Conservation (phyloP, 2,113 vertebrate genomes). For the Vidua macroura region DNA sequence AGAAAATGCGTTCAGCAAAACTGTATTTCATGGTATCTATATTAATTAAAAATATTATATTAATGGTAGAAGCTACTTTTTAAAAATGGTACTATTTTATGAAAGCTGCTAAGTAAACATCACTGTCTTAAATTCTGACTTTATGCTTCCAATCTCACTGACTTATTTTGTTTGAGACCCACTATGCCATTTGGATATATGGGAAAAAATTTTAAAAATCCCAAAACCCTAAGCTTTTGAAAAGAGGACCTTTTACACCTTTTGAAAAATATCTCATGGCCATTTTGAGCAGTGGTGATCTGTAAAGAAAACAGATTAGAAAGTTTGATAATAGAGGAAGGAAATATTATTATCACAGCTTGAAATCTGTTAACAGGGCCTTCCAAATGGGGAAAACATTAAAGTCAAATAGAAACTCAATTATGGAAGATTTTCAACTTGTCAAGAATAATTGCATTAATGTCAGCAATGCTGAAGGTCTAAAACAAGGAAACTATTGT, state of each 20-base stretch:
- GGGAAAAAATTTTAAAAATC: not conserved
- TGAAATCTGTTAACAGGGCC: constrained; percentile 72
- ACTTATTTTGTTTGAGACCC: not conserved
- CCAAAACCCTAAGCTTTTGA: not conserved
- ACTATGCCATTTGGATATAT: not conserved
- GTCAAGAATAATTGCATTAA: constrained; percentile 77
- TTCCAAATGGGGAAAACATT: constrained; percentile 68
- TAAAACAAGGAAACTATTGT: constrained; percentile 71
- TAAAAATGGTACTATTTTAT: not conserved
- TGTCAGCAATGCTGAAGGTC: constrained; percentile 61
- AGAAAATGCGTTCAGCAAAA: not conserved
- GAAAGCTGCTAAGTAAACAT: not conserved
- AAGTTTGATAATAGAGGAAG: constrained; percentile 72
- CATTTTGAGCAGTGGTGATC: constrained; percentile 46
- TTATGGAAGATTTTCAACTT: constrained; percentile 78
- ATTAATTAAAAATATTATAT: not conserved
- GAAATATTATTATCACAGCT: constrained; percentile 77
- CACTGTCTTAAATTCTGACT: not conserved
- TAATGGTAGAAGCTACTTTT: not conserved
- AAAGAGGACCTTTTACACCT: constrained; percentile 39
- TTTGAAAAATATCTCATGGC: constrained; percentile 56
- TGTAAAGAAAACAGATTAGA: constrained; percentile 73
- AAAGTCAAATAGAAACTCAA: constrained; percentile 77
- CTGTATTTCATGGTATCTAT: not conserved
- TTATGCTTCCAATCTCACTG: not conserved